Conservation (phyloP, 2,113 vertebrate genomes). For the Serilophus lunatus region DNA sequence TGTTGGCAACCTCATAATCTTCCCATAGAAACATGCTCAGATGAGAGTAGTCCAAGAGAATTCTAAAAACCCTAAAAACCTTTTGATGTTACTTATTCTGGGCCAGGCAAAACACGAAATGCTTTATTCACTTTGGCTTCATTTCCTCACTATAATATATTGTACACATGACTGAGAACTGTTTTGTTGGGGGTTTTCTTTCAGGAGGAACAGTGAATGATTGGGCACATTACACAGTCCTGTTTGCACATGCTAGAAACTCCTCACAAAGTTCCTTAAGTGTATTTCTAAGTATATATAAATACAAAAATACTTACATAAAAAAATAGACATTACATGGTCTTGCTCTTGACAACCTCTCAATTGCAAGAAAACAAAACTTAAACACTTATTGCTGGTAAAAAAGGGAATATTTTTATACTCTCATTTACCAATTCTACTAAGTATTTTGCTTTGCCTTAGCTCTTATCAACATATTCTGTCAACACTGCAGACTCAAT, state of each 20-base stretch:
- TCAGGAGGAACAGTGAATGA: background rate
- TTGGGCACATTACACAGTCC: background rate
- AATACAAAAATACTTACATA: background rate
- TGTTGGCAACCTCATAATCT: background rate
- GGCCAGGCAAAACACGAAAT: background rate
- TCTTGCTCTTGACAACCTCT: background rate
- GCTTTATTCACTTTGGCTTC: background rate
- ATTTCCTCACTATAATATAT: background rate
- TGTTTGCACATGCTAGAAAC: background rate
- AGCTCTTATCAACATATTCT: background rate
- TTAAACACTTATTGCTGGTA: background rate
- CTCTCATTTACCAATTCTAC: background rate
- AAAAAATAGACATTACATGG: background rate
- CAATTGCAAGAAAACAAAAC: background rate
- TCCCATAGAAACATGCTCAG: background rate
- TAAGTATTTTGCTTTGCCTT: background rate
- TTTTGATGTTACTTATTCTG: background rate
- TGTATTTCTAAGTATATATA: background rate
- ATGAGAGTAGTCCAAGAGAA: background rate
- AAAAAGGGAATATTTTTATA: background rate
- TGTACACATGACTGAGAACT: background rate
- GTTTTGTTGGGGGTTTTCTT: background rate
- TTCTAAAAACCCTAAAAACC: background rate
- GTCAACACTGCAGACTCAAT: background rate
- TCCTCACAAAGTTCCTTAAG: background rate